Base-by-base conservation (phyloP, 1,140 invertebrate species). In the Pachyrhynchus sulphureomaculatus region DNA sequence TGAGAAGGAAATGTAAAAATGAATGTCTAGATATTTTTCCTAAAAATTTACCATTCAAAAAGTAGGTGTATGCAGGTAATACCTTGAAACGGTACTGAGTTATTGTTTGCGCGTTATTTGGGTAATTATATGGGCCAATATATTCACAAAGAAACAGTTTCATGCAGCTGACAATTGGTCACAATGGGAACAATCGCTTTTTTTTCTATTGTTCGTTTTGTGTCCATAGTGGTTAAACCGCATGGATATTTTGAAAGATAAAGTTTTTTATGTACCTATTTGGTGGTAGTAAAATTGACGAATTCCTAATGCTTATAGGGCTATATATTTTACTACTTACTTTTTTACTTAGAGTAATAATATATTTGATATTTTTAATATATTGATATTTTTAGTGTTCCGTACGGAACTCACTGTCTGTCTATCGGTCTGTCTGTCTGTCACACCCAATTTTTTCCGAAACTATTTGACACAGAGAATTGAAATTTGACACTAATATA, bases 1-100 rank as follows among this genome's bases (percentile, higher is more conserved):
- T 70, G 63, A 69, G 67, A 66, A 70, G 69, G 69, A 70, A 70
- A 68, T 70, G 66, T 62, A 64, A 70, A 72, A 70, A 66, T 68
- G 67, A 66, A 63, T 42, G 63, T 60, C 64, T 57, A 63, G 45
- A 62, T 66, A 62, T 54, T 72, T 72, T 72, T 70, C 64, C 65
- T 58, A 48, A 69, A 72, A 72, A 67, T 70, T 59, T 47, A 49
- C 54, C 56, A 49, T 23, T 44, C 10, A 44, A 18, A 42, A 44
- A 42, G 44, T 49, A 34, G 53, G 48, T 60, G 62, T 65, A 59
- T 56, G 49, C 67, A 69, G 67, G 69, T 67, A 68, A 64, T 54
- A 49, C 23, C 24, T 48, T 10, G 15, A 26, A 36, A 52, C 36
- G 41, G 34, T 48, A n/a, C 36, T 17, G 8, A 44, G 29, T 21